Base-by-base conservation (phyloP, 2,113 vertebrate genomes). In the Lanius ludovicianus region DNA sequence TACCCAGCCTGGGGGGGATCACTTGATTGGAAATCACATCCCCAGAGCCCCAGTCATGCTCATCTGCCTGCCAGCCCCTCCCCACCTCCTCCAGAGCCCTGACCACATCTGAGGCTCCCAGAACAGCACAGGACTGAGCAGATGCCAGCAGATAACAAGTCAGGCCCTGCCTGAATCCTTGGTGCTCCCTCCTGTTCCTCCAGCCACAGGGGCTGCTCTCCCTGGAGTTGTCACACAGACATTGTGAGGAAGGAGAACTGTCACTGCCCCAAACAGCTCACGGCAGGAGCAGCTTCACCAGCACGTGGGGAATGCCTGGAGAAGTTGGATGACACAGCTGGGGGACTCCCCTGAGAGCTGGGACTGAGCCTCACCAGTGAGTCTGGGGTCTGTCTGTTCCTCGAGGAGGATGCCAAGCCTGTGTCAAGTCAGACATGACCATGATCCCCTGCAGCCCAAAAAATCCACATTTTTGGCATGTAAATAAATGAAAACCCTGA, bases 71-170 rank as follows among this genome's bases (percentile, higher is more conserved):
- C 93, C 93, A 89, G 90, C 44, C 67, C 67, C 74, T 78, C 78
- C 55, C 77, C 81, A 75, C 60, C 91, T 82, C 94, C 91, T 69
- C 50, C 84, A 41, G 65, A 85, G 90, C 67, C 53, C 74, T 21
- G 28, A 87, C 84, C 91, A 96, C 93, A 94, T 95, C 92, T 91
- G 57, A 96, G 78, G 15, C 50, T 94, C 84, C 74, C 83, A 70
- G 81, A 76, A 31, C 22, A 89, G 70, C 5, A 0, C 73, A 73
- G 78, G 55, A 10, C 70, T 77, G 42, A 94, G 78, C 71, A 87
- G 84, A 96, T 93, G 68, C 35, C 55, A 77, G 37, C 33, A 67
- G 90, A 94, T 85, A 96, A 89, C 56, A 50, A 42, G 31, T 59
- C 2, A 4, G 31, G 64, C 80, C 41, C 35, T 71, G 9, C 50